Base-by-base conservation (phyloP, 2,797 vertebrate species). In the Pangasius djambal region DNA sequence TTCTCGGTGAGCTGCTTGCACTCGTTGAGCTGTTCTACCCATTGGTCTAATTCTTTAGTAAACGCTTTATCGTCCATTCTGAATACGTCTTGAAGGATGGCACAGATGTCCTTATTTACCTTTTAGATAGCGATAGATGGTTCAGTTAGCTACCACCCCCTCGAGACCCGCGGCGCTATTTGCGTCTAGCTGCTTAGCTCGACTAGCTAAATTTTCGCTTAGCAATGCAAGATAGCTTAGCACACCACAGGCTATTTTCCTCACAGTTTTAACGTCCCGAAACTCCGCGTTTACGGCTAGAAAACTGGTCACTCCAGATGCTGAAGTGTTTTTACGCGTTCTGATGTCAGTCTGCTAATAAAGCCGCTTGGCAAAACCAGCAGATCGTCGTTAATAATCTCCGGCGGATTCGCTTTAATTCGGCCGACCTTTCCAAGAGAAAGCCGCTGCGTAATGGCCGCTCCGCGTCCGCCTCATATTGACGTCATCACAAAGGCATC, bases 1-100 rank as follows among this genome's bases (percentile, higher is more conserved):
- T 97, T 98, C 93, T 99, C 98, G 93, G 97, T 96, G 40, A 99
- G 97, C 94, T 99, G 98, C 92, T 98, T 99, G 91, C 98, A 99
- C 93, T 99, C 98, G 90, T 99, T 98, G 83, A 99, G 96, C 95
- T 98, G 98, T 92, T 98, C 97, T 93, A 98, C 97, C 98, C 98
- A 98, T 81, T 98, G 97, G 95, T 98, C 97, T 93, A 98, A 93
- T 84, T 98, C 98, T 94, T 98, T 98, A 61, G 97, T 97, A 88
- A 98, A 98, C 25, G 95, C 95, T 95, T 98, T 98, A 95, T 97
- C 97, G 92, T 98, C 98, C 97, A 97, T 97, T 87, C 94, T 96
- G 92, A 91, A 82, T 20, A 12, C 55, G 70, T 72, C 67, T 86
- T 77, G 70, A 50, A 82, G 52, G 70, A 83, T 22, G 34, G 40